phyloP scores from a whole-genome alignment of 1,140 invertebrate species.

The Eubasilissa regina region DNA sequence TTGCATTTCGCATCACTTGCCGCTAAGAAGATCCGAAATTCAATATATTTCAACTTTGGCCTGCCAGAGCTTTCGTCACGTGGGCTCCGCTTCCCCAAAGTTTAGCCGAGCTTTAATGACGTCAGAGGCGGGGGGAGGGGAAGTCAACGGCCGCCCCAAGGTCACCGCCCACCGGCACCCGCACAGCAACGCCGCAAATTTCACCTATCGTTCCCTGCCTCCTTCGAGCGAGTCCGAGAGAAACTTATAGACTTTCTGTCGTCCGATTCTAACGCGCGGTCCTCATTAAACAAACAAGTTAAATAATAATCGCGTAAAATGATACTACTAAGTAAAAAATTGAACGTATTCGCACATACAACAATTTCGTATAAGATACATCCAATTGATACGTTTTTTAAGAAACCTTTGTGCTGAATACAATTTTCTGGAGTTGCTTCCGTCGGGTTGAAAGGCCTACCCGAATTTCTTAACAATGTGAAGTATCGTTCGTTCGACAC shows the following conservation, averaged over 20 bases:
- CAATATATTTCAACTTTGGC: not conserved
- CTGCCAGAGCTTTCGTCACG: not conserved
- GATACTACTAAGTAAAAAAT: too few species aligned
- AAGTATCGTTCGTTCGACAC: not conserved
- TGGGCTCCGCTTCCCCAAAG: not conserved
- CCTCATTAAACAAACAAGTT: not conserved
- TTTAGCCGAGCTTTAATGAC: constrained; percentile 17
- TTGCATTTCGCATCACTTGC: too few species aligned
- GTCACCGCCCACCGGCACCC: constrained; percentile 25
- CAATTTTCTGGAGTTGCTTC: not conserved
- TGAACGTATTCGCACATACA: too few species aligned
- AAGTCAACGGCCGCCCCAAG: constrained; percentile 43
- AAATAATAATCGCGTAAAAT: too few species aligned
- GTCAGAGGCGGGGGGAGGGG: constrained; percentile 8
- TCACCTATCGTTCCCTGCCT: not conserved
- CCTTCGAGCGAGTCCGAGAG: not conserved
- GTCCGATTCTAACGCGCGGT: not conserved
- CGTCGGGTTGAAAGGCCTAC: constrained; percentile 22
- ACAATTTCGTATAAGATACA: too few species aligned
- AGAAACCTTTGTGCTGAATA: too few species aligned
- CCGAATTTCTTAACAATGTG: constrained; percentile 28
- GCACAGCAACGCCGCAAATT: not conserved
- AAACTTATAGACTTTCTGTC: not conserved
- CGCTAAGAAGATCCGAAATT: too few species aligned
- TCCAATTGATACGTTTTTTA: too few species aligned